Evolutionary conservation across 2,797 vertebrate genomes (phyloP), one percentile per base, ranked within the genome.

Genomic region (Propithecus perrieri): DNA sequence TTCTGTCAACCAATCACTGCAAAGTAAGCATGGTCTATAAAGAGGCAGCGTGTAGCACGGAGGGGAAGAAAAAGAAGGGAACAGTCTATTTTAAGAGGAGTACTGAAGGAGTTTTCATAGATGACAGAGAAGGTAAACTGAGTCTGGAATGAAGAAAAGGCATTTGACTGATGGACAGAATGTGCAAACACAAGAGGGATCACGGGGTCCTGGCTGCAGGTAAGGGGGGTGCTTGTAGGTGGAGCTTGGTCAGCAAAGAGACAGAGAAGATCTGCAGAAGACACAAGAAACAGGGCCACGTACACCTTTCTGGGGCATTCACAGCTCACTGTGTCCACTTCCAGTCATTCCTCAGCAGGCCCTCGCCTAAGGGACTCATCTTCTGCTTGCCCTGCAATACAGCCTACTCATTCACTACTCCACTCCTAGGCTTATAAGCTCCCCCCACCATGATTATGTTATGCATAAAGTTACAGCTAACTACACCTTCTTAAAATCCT

Each of bases 181-280:
- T 4, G 4, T 2, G 1, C 1, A 38, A 43, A 35, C 1, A 55
- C 4, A 1, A 1, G 15, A 33, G 14, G 26, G 6, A 12, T 9
- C 13, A 7, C 0, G 46, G 7, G 12, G 1, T 75, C 28, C 15
- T 9, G 17, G 30, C 48, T n/a, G 22, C 26, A 41, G 3, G 5
- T 7, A n/a, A 79, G 71, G 14, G 13, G 1, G 5, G 4, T 5
- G 43, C 28, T 57, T 67, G 17, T 13, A 7, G 48, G 9, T 13
- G n/a, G 24, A 28, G n/a, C 28, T 46, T 38, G 75, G 59, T 38
- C 26, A 50, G 76, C 33, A 28, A 53, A 75, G 43, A 88, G 18
- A 15, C 7, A 5, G 13, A 75, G 33, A 48, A 7, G 24, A 35
- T 9, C 43, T 18, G 11, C 4, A 74, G 55, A 3, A 30, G 15